These are phyloP conservation scores for Dendroctonus ponderosae DNA, from an alignment of 1,140 invertebrate species.

Conservation along the genomic window DNA sequence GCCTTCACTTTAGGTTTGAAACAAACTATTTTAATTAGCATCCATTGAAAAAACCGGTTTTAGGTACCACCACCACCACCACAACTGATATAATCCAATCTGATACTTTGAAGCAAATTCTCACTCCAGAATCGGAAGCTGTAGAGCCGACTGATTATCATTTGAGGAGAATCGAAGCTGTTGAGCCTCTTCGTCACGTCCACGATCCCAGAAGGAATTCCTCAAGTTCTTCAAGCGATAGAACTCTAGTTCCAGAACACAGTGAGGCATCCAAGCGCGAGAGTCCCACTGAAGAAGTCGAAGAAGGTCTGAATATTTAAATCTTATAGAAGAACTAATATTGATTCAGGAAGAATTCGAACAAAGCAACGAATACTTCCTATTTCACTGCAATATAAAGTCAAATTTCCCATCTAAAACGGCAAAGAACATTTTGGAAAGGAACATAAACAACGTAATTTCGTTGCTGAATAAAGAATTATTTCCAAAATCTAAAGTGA, in stretches of 20 bases:
- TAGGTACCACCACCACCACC: conserved; percentile 29
- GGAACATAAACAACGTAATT: too few relatives aligned
- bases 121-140: conserved; percentile 32
- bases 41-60: neutral
- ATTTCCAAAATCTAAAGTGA: too few relatives aligned
- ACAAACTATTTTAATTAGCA: neutral
- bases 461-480: too few relatives aligned
- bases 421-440: too few relatives aligned
- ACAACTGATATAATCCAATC: conserved; percentile 26
- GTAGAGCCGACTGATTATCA: conserved; percentile 31
- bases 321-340: neutral
- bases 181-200: conserved; percentile 25
- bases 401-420: too few relatives aligned
- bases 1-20: conserved; percentile 12
- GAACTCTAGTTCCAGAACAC: conserved; percentile 13
- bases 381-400: too few relatives aligned
- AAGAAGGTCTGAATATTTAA: conserved; percentile 19
- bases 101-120: conserved; percentile 34
- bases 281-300: conserved; percentile 19
- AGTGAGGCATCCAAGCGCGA: conserved; percentile 12
- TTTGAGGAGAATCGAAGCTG: conserved; percentile 29
- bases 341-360: too few relatives aligned
- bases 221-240: conserved; percentile 22
- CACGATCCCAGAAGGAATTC: conserved; percentile 13
- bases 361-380: too few relatives aligned